These are phyloP conservation scores for Perca fluviatilis DNA, from an alignment of 2,113 vertebrate species.

Conservation along the genomic window DNA sequence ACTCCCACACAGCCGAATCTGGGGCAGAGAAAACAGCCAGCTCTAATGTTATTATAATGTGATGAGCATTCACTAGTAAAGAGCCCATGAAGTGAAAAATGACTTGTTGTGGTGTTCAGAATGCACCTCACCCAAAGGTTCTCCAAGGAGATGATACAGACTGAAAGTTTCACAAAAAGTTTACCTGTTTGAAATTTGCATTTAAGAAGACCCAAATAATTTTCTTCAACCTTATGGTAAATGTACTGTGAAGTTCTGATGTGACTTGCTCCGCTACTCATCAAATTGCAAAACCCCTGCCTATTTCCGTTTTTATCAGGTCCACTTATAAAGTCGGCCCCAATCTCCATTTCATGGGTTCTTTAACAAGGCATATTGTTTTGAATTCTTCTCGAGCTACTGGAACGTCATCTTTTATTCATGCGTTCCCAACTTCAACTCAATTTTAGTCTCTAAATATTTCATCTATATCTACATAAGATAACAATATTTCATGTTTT, in stretches of 20 bases:
- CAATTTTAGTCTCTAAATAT: conserved; percentile 22
- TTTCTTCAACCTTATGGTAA: conserved; percentile 37
- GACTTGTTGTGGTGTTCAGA: conserved; percentile 45
- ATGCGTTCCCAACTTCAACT: conserved; percentile 39
- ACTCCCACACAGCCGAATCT: conserved; percentile 62
- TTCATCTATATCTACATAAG: conserved; percentile 4
- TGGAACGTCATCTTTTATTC: conserved; percentile 55
- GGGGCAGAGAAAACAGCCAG: conserved; percentile 57
- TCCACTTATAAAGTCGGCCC: conserved; percentile 60
- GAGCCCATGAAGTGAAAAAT: conserved; percentile 59
- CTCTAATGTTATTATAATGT: conserved; percentile 67
- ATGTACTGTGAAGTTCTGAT: conserved; percentile 58
- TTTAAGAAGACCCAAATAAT: conserved; percentile 6
- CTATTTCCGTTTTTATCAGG: conserved; percentile 59
- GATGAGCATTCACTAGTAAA: conserved; percentile 67
- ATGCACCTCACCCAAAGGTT: conserved; percentile 23
- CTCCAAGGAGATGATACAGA: conserved; percentile 36
- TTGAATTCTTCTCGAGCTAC: conserved; percentile 27
- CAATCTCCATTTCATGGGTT: conserved; percentile 67
- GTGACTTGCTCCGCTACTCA: conserved; percentile 33
- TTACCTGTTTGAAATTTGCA: conserved; percentile 39
- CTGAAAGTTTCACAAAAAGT: conserved; percentile 50
- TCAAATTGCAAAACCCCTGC: conserved; percentile 46
- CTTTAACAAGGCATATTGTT: conserved; percentile 64
- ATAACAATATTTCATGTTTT: conserved; percentile 1